A percentile compares a stretch with the other conserved stretches of the same genome.
phyloP scores from a whole-genome alignment of 1,140 invertebrate species.

The Pogonomyrmex californicus region DNA sequence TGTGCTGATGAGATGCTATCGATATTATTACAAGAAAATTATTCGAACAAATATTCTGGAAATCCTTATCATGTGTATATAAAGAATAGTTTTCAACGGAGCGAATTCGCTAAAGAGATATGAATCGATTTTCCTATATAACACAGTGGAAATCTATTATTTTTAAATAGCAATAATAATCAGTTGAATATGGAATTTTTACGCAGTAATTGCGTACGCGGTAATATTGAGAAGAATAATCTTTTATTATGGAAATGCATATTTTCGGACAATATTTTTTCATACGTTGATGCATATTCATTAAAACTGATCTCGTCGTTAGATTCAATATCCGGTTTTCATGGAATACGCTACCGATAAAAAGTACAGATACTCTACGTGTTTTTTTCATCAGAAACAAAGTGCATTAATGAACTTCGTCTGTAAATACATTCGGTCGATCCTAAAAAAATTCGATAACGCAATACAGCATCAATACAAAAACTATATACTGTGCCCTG shows the following conservation, averaged over 20 bases:
- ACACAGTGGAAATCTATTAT: constrained; percentile 41
- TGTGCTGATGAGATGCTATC: neutral
- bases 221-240: constrained; percentile 59
- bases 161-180: constrained; percentile 63
- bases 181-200: constrained; percentile 30
- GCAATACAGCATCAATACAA: constrained; percentile 12
- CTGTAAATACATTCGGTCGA: constrained; percentile 57
- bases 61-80: neutral
- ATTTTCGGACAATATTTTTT: constrained; percentile 60
- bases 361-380: constrained; percentile 51
- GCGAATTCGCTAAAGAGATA: constrained; percentile 4
- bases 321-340: constrained; percentile 60
- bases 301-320: constrained; percentile 60
- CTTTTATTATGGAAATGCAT: constrained; percentile 54
- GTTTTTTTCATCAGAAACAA: constrained; percentile 60
- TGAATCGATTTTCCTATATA: constrained; percentile 39
- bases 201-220: constrained; percentile 3
- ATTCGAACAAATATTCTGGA: constrained; percentile 13
- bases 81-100: constrained; percentile 23
- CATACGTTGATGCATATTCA: constrained; percentile 59
- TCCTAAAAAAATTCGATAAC: constrained; percentile 60
- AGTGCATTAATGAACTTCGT: constrained; percentile 61
- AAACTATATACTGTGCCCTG: constrained; percentile 22
- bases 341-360: constrained; percentile 55
- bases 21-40: constrained; percentile 23